Evolutionary conservation across 2,113 vertebrate species (phyloP).

Genomic region (Prochilodus magdalenae): DNA sequence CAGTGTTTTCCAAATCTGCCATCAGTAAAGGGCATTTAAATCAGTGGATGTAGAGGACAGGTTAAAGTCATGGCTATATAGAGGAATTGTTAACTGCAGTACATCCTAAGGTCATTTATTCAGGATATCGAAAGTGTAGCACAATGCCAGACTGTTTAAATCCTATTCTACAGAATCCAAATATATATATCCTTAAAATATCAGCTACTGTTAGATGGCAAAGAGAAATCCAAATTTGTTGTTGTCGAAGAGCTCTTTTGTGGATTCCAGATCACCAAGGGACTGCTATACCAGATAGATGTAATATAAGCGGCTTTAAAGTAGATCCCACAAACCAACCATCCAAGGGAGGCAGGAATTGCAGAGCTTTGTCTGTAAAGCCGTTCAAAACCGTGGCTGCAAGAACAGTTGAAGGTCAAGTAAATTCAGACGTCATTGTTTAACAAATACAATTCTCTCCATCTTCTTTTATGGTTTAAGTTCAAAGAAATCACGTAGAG

Average conservation of each 20-base stretch:
- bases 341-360: background rate
- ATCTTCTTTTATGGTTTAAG: background rate
- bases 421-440: background rate
- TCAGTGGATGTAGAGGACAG: background rate
- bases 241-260: background rate
- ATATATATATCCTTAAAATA: background rate
- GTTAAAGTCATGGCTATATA: no score
- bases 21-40: conserved; percentile 10
- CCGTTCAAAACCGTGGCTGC: background rate
- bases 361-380: background rate
- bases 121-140: background rate
- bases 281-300: background rate
- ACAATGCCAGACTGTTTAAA: background rate
- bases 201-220: background rate
- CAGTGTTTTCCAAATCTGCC: background rate
- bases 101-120: background rate
- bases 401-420: no score
- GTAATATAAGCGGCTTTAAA: background rate
- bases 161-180: background rate
- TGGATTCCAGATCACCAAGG: background rate
- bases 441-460: background rate
- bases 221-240: background rate
- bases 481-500: background rate
- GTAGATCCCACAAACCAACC: background rate
- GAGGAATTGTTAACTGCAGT: no score